phyloP scores from a whole-genome alignment of 1,140 invertebrate genomes.

The Berghia stephanieae region DNA sequence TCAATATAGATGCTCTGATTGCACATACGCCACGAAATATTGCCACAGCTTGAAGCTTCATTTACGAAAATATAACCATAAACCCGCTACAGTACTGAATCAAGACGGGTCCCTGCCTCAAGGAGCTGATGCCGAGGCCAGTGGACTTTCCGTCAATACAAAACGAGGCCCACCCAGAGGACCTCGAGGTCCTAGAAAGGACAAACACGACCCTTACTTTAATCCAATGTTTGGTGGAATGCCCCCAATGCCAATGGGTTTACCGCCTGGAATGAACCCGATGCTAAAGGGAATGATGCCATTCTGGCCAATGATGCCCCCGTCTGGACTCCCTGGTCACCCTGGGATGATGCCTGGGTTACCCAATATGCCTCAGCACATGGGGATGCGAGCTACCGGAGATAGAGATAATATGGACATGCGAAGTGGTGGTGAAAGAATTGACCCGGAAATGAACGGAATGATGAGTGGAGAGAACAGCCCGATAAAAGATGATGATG shows the following conservation, averaged over 20 bases:
- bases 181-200: slow-evolving; percentile 59
- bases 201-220: slow-evolving; percentile 40
- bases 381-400: background rate
- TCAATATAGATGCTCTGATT: slow-evolving; percentile 93
- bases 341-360: slow-evolving; percentile 28
- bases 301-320: slow-evolving; percentile 57
- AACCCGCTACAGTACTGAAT: slow-evolving; percentile 67
- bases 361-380: slow-evolving; percentile 11
- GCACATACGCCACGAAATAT: slow-evolving; percentile 98
- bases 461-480: background rate
- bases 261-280: slow-evolving; percentile 40
- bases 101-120: slow-evolving; percentile 63
- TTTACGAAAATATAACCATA: slow-evolving; percentile 89
- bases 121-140: slow-evolving; percentile 55
- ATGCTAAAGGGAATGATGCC: slow-evolving; percentile 37
- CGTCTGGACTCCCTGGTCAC: slow-evolving; percentile 35
- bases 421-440: slow-evolving; percentile 67
- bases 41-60: slow-evolving; percentile 97
- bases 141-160: slow-evolving; percentile 55
- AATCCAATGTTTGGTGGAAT: slow-evolving; percentile 39
- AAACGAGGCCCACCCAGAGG: slow-evolving; percentile 63
- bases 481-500: background rate
- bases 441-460: background rate
- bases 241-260: slow-evolving; percentile 35
- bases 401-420: slow-evolving; percentile 15